Evolutionary conservation across 2,113 vertebrate genomes (phyloP), one percentile per base, ranked within the genome.

Genomic region (Dolichallabes microphthalmus): DNA sequence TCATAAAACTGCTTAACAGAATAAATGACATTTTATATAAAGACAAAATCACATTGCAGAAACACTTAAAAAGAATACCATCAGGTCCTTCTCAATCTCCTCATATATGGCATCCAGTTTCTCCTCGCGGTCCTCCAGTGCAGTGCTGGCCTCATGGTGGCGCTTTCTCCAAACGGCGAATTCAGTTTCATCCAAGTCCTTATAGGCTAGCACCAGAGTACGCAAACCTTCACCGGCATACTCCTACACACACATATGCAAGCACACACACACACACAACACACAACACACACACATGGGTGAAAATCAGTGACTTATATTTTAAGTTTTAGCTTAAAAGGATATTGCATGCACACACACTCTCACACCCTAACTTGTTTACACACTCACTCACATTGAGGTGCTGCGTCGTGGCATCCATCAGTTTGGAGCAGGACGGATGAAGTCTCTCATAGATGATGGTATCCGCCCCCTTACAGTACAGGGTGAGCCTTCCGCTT

Each of bases 391-490:
- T 96, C 90, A 99, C 98, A 52, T 97, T 96, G 78, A 99, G 93
- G 81, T 98, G 97, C 9, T 89, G 75, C 1, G 93, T 97, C 88
- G 97, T 98, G 68, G 94, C 89, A 0, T 95, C 91, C 92, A 84
- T 94, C 74, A 98, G 93, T 82, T 92, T 85, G 4, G 30, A 86
- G 10, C 95, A 97, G 87, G 95, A 96, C 0, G 93, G 90, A 85
- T 97, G 90, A 30, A 99, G 94, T 71, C 96, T 94, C 61, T 97
- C 94, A 25, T 92, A 97, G 86, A 98, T 92, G 86, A 98, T 95
- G 53, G 97, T 98, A 92, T 99, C 98, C 2, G 98, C 98, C 5
- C 98, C 98, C 88, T 99, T 99, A 92, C 98, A 99, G 93, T 94
- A 97, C 5, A 99, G 92, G 55, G 94, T 94, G 88, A 98, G 8